These are phyloP conservation scores for Grallaria varia DNA, from an alignment of 2,113 vertebrate species.

Conservation along the genomic window DNA sequence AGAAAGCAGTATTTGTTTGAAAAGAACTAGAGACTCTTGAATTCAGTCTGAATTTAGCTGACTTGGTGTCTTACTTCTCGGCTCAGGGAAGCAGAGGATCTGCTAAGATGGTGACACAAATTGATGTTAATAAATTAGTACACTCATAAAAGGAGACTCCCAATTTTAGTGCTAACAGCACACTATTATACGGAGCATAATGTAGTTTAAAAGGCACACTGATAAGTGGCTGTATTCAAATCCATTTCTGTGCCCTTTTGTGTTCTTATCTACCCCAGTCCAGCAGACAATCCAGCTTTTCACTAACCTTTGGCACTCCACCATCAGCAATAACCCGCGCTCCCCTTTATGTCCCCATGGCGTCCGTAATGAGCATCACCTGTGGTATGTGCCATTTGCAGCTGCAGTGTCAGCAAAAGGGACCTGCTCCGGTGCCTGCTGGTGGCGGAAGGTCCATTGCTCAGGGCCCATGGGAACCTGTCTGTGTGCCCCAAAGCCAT, in stretches of 20 bases:
- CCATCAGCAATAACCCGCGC: conserved; percentile 55
- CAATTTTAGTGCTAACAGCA: conserved; percentile 72
- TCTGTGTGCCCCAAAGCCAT: neutral
- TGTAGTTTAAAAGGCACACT: conserved; percentile 71
- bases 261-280: conserved; percentile 76
- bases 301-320: conserved; percentile 77
- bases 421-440: conserved; percentile 52
- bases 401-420: conserved; percentile 7
- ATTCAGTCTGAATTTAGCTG: conserved; percentile 53
- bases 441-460: neutral
- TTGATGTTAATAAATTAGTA: conserved; percentile 75
- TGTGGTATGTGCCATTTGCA: conserved; percentile 48
- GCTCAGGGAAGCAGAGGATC: conserved; percentile 26
- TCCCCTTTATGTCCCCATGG: conserved; percentile 30
- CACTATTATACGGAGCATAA: conserved; percentile 62
- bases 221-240: conserved; percentile 78
- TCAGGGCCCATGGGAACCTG: neutral
- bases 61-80: conserved; percentile 36
- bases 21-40: conserved; percentile 37
- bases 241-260: conserved; percentile 72
- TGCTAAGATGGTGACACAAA: conserved; percentile 69
- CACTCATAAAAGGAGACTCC: conserved; percentile 63
- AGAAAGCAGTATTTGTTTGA: neutral
- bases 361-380: conserved; percentile 72
- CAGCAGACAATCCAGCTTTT: conserved; percentile 76